Percentiles rank a stretch among this genome's conserved stretches.
phyloP scores from a whole-genome alignment of 2,797 vertebrate genomes.

The Labeo calbasu region DNA sequence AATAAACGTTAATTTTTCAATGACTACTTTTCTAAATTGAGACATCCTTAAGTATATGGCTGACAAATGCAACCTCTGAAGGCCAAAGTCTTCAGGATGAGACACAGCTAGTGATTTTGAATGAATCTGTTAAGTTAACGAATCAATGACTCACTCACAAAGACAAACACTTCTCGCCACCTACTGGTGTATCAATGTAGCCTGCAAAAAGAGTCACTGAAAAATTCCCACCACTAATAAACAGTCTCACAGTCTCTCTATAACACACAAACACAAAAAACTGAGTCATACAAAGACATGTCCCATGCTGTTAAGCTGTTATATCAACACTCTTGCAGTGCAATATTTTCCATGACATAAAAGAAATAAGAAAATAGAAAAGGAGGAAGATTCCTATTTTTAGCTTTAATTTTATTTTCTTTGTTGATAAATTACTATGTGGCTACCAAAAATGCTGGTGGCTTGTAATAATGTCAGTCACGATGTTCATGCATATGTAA shows the following conservation, averaged over 20 bases:
- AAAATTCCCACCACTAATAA: background rate
- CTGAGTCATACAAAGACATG: background rate
- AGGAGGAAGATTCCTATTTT: background rate
- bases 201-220: background rate
- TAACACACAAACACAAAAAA: background rate
- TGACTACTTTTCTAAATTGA: background rate
- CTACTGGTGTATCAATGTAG: background rate
- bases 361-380: background rate
- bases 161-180: background rate
- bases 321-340: background rate
- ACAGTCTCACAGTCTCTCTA: background rate
- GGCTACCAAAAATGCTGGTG: background rate
- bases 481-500: constrained; percentile 16
- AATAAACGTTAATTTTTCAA: background rate
- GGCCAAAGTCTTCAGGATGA: background rate
- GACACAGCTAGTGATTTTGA: background rate
- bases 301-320: background rate
- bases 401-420: background rate
- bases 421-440: constrained; percentile 1
- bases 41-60: background rate
- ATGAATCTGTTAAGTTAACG: background rate
- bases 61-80: background rate
- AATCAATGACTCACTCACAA: background rate
- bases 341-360: background rate
- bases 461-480: constrained; percentile 16